Conservation (phyloP, 2,888 invertebrate species). For the Acleris holmiana region DNA sequence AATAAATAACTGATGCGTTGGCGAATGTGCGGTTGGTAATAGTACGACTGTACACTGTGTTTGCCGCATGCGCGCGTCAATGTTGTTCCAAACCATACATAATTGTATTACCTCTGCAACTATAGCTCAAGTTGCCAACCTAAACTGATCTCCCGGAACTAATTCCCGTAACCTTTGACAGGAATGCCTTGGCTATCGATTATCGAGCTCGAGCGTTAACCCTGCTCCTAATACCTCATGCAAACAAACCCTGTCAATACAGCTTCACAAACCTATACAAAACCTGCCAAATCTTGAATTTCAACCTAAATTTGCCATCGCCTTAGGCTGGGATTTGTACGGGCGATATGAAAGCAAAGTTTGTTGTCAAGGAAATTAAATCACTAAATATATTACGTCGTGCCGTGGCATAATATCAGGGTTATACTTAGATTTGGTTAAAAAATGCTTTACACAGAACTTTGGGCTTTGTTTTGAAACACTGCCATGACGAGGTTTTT, state of each 20-base stretch:
- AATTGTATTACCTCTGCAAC: too few relatives aligned
- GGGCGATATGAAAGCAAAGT: constrained; percentile 5
- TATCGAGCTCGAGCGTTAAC: constrained; percentile 6
- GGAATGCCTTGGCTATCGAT: not conserved
- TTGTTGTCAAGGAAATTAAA: constrained; percentile 37
- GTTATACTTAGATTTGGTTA: constrained; percentile 14
- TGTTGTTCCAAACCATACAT: too few relatives aligned
- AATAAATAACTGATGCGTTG: too few relatives aligned
- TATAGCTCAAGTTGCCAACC: too few relatives aligned
- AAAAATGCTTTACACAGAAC: constrained; percentile 11
- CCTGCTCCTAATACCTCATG: constrained; percentile 13
- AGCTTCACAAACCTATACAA: not conserved
- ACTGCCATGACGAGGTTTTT: too few relatives aligned
- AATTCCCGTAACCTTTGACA: not conserved
- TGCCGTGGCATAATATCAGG: constrained; percentile 31
- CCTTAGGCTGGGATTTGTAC: constrained; percentile 1
- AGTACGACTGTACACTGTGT: too few relatives aligned
- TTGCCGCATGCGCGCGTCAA: too few relatives aligned
- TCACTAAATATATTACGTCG: constrained; percentile 36
- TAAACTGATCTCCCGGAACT: not conserved
- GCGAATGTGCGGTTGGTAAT: too few relatives aligned
- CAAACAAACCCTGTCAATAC: constrained; percentile 27
- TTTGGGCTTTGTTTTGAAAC: constrained; percentile 1
- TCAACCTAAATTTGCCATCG: not conserved
- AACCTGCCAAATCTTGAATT: not conserved